These are phyloP conservation scores for Larimichthys crocea DNA, from an alignment of 2,113 vertebrate species.

Conservation along the genomic window DNA sequence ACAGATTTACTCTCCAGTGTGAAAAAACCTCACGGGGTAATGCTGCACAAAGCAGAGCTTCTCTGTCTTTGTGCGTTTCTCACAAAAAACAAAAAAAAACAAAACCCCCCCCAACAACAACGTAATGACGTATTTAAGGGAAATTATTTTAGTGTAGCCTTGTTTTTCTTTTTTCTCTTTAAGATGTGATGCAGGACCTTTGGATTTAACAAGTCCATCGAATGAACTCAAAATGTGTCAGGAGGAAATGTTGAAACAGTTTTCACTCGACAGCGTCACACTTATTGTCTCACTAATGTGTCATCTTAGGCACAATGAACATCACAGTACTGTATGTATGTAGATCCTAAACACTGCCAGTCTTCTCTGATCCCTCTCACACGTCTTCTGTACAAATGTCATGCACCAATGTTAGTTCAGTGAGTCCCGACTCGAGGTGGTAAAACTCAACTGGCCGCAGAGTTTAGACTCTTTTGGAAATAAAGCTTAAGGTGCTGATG, in stretches of 20 bases:
- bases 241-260: background rate
- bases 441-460: conserved; percentile 47
- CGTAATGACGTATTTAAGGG: background rate
- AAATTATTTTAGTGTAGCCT: conserved; percentile 12
- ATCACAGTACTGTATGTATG: conserved; percentile 27
- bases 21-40: conserved; percentile 7
- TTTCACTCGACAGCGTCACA: background rate
- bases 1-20: conserved; percentile 22
- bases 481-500: conserved; percentile 66
- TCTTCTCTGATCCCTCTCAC: conserved; percentile 10
- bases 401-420: conserved; percentile 20
- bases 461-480: conserved; percentile 34
- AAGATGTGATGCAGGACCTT: background rate
- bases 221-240: background rate
- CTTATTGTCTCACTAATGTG: background rate
- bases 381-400: background rate
- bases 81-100: background rate
- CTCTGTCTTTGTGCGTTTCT: conserved; percentile 6
- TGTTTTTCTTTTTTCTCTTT: background rate
- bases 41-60: background rate
- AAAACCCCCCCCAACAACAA: no score
- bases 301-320: conserved; percentile 47
- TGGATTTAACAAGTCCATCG: background rate
- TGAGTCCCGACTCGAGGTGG: background rate
- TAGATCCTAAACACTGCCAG: conserved; percentile 13